Base-by-base conservation (phyloP, 2,888 invertebrate genomes). In the Colostygia pectinataria region DNA sequence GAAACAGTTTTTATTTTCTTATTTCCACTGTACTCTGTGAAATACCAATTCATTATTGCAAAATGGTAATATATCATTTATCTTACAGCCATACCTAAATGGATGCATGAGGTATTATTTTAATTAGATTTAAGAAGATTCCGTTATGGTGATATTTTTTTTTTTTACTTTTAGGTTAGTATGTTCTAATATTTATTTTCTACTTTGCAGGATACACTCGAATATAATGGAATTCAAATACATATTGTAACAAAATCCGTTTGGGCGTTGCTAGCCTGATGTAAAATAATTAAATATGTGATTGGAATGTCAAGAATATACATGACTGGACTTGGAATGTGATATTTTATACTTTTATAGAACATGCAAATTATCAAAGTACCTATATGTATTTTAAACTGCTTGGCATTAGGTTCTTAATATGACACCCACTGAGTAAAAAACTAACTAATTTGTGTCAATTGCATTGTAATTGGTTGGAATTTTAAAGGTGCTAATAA, bases 141-240 rank as follows among this genome's bases (percentile, higher is more conserved):
- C n/a, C n/a, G n/a, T n/a, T n/a, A n/a, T n/a, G n/a, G n/a, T n/a
- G n/a, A n/a, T n/a, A n/a, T n/a, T n/a, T n/a, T n/a, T n/a, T n/a
- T n/a, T n/a, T n/a, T n/a, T n/a, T n/a, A n/a, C n/a, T n/a, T n/a
- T n/a, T n/a, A n/a, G n/a, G n/a, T n/a, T n/a, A n/a, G n/a, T n/a
- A n/a, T 42, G 13, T 61, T 31, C 52, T 52, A 57, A 24, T 52
- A 52, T 62, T 61, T 63, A 38, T 55, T 65, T 61, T 75, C 79
- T 74, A 63, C 57, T 71, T 89, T 87, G 65, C 87, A 89, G 89
- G 86, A 80, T 79, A 80, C 79, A 74, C 81, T 90, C 77, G 86
- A 86, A 83, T 88, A 80, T 88, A 83, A 88, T 41, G 90, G 88
- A 66, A 63, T 86, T 64, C 67, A 82, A 67, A 82, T 89, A 68